These are phyloP conservation scores for Lasioglossum villosulum DNA, from an alignment of 2,888 invertebrate species.

Conservation along the genomic window DNA sequence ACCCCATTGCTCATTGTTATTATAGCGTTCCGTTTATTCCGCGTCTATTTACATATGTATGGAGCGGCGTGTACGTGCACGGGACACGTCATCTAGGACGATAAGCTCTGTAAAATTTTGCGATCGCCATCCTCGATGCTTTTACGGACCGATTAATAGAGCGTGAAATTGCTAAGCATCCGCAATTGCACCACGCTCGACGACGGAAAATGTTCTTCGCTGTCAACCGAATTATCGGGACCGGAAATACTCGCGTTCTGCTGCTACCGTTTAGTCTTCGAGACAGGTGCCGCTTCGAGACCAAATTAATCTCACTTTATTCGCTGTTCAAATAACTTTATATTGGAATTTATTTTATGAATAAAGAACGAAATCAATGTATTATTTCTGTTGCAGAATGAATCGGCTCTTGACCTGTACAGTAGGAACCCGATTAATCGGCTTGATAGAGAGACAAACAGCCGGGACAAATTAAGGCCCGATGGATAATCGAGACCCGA, in stretches of 20 bases:
- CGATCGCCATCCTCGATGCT: conserved; percentile 37
- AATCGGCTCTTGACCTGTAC: too few relatives aligned
- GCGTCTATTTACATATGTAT: conserved; percentile 58
- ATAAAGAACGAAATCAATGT: too few relatives aligned
- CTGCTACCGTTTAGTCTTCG: not conserved
- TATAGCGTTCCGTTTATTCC: conserved; percentile 58
- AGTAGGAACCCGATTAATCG: too few relatives aligned
- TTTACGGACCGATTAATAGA: conserved; percentile 50
- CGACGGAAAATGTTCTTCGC: not conserved
- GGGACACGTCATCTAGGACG: conserved; percentile 57
- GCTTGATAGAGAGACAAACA: too few relatives aligned
- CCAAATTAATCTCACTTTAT: not conserved
- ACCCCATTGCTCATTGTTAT: conserved; percentile 53
- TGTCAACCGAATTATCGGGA: not conserved
- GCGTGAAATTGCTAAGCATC: conserved; percentile 45
- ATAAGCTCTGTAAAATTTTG: conserved; percentile 55
- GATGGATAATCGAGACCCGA: too few relatives aligned
- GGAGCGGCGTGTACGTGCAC: conserved; percentile 25
- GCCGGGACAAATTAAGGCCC: too few relatives aligned
- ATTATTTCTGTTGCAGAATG: too few relatives aligned
- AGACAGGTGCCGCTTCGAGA: not conserved
- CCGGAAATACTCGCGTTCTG: not conserved
- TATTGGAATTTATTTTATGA: too few relatives aligned
- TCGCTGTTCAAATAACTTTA: not conserved
- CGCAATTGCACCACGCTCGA: conserved; percentile 19